Base-by-base conservation (phyloP, 1,140 invertebrate species). In the Drosophila suzukii region DNA sequence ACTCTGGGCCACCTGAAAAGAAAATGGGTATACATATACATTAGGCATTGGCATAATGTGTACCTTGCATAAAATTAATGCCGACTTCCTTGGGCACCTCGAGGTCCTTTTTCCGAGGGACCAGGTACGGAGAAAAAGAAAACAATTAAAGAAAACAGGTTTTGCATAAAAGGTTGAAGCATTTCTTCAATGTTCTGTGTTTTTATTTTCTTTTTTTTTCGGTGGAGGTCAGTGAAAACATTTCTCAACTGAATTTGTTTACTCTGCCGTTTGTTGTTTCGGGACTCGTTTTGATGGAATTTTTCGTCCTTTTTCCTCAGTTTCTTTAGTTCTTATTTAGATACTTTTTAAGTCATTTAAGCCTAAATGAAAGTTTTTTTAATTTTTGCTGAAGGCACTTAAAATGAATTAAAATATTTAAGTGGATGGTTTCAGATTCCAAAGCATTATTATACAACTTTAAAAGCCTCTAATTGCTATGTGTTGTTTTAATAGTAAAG, bases 1-100 rank as follows among this genome's bases (percentile, higher is more conserved):
- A 73, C 41, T 47, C 53, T 34, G 53, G 32, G 30, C 47, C 27
- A 41, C 36, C 38, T 41, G 54, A 51, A 74, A 46, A 39, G 27
- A 54, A 73, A 78, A 70, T 34, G 47, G 24, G 10, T 53, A 81
- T 55, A 62, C 57, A 59, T 46, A 81, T 55, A 62, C 57, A 62
- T 77, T 68, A 71, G 50, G 72, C 67, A 71, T 61, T 77, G 62
- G 63, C 72, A 75, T 67, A 67, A 75, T 75, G 73, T 76, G 43
- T 75, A 75, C 61, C 72, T 67, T 65, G 73, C 72, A 75, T 75
- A 75, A 75, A 75, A 75, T 75, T 75, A 75, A 75, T 75, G 47
- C 72, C 30, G 47, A 53, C 54, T 66, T 75, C 63, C 41, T 51
- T 57, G 53, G 34, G 46, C 30, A 24, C 34, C 8, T 75, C 17